Evolutionary conservation across 2,797 vertebrate species (phyloP), one percentile per base, ranked within the genome.

Genomic region (Sebastes oblongus): DNA sequence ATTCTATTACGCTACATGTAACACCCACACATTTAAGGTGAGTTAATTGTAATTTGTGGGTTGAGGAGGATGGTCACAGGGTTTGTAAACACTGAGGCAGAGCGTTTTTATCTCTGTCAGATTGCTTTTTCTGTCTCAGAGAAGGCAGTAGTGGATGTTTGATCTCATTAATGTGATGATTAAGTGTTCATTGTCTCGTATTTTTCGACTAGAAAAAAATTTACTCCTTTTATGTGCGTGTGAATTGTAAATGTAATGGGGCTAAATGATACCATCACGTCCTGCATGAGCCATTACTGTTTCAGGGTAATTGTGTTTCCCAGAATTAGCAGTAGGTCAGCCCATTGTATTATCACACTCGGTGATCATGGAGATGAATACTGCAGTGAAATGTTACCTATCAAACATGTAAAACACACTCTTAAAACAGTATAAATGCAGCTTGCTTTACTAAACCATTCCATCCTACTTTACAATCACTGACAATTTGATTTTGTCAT

Each of bases 101-200:
- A 76, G 66, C 20, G 11, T 85, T 82, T 89, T 46, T 64, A 75
- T 86, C 29, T 62, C 18, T 14, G 66, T 81, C 77, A 62, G 55
- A 75, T 70, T 79, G 46, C 62, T 50, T 30, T 82, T 58, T 80
- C 70, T 68, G 76, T 82, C 78, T 78, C 56, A 13, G 66, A 70
- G 71, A 64, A 69, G 50, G 74, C 72, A 81, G 75, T 73, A 2
- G 62, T 84, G 77, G 86, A 81, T 67, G 86, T 90, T 83, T 84
- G 82, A 86, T 88, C 79, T 85, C 82, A 87, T 89, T 90, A 88
- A 88, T 91, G 73, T 90, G 80, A 56, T 77, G 84, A 92, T 92
- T 86, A 92, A 81, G 77, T 80, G 64, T 84, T 93, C 76, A 81
- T 90, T 87, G 85, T 90, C 66, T 88, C 64, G 13, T 88, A 81